phyloP scores from a whole-genome alignment of 1,140 invertebrate genomes.

The Drosophila hydei region DNA sequence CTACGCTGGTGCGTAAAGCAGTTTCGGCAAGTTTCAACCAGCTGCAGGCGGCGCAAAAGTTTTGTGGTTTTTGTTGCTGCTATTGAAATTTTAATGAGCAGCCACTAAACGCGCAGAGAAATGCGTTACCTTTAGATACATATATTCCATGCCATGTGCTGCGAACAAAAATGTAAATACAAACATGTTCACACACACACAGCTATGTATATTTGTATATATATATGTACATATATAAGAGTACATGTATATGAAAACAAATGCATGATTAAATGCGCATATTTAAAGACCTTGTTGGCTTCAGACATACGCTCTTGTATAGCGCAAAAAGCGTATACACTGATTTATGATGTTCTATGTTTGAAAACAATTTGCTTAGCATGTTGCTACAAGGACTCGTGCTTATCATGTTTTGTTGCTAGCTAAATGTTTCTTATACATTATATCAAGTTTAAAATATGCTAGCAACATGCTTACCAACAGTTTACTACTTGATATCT shows the following conservation, averaged over 20 bases:
- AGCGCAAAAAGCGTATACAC: not conserved
- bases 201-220: not conserved
- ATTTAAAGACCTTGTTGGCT: constrained; percentile 26
- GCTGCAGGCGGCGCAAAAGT: constrained; percentile 38
- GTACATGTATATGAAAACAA: constrained; percentile 4
- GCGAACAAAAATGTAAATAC: constrained; percentile 13
- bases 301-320: not conserved
- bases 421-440: not conserved
- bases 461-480: not conserved
- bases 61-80: constrained; percentile 21
- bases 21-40: constrained; percentile 55
- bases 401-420: not conserved
- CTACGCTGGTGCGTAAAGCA: constrained; percentile 43
- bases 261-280: constrained; percentile 38
- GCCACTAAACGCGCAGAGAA: constrained; percentile 24
- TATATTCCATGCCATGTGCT: constrained; percentile 12
- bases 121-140: constrained; percentile 21
- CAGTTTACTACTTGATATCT: not conserved
- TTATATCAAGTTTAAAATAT: not conserved
- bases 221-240: too few relatives aligned
- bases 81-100: constrained; percentile 57
- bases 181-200: constrained; percentile 2
- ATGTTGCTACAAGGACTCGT: too few relatives aligned
- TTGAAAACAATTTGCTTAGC: not conserved
- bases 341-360: not conserved